phyloP scores from a whole-genome alignment of 2,113 vertebrate species.

The Sterrhoptilus dennistouni region DNA sequence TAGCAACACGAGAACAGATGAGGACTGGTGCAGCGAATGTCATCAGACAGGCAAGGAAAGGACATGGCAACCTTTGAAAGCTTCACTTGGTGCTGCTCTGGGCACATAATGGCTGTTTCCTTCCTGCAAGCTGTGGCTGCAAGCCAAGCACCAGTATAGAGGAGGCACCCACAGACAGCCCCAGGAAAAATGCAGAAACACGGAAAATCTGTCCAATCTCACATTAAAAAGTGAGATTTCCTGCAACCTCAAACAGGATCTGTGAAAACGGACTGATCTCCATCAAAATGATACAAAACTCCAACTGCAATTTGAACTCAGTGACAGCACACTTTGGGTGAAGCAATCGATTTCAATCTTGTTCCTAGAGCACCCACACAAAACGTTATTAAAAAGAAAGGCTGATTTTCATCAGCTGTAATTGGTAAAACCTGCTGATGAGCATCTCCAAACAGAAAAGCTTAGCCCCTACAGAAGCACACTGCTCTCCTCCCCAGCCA shows the following conservation, averaged over 20 bases:
- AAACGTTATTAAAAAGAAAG: background rate
- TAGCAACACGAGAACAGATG: background rate
- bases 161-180: background rate
- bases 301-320: background rate
- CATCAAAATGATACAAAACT: background rate
- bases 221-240: background rate
- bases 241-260: background rate
- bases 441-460: background rate
- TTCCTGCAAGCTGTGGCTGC: background rate
- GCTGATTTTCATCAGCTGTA: background rate
- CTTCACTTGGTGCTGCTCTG: background rate
- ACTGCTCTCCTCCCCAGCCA: background rate
- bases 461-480: background rate
- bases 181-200: background rate
- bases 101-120: background rate
- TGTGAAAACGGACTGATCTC: fast-evolving
- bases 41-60: background rate
- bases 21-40: background rate
- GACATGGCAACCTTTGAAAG: background rate
- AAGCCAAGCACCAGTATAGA: background rate
- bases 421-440: background rate
- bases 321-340: background rate
- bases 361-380: background rate
- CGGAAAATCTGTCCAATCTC: background rate
- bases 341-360: background rate